Conservation (phyloP, 2,797 vertebrate species). For the Pseudocheirus occidentalis region DNA sequence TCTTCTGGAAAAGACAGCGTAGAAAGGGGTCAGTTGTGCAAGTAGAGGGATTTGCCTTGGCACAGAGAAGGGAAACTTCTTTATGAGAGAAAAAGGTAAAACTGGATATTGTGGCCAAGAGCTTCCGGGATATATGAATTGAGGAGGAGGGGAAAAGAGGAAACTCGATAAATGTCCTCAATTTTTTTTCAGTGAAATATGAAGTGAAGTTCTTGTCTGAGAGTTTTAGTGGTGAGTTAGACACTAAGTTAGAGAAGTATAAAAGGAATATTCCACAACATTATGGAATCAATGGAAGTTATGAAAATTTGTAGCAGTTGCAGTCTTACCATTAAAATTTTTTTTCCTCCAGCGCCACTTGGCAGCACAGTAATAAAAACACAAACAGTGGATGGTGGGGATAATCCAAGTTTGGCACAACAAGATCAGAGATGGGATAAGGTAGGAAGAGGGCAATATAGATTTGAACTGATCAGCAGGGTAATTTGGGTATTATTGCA, state of each 20-base stretch:
- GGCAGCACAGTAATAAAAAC: too few relatives aligned
- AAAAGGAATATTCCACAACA: background rate
- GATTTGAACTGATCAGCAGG: too few relatives aligned
- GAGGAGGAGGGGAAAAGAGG: background rate
- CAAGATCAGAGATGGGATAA: too few relatives aligned
- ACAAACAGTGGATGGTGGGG: too few relatives aligned
- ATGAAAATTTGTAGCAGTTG: background rate
- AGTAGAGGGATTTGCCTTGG: background rate
- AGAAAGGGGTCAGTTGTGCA: background rate
- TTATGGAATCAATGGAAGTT: background rate
- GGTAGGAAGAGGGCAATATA: too few relatives aligned
- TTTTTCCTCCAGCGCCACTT: too few relatives aligned
- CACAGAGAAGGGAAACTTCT: background rate
- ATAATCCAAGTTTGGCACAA: too few relatives aligned
- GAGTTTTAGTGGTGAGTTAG: background rate
- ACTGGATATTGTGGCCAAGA: background rate
- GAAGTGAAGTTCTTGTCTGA: background rate
- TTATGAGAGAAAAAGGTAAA: background rate
- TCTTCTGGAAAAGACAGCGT: background rate
- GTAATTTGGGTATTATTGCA: too few relatives aligned
- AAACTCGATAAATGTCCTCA: background rate
- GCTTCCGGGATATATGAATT: background rate
- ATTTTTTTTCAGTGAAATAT: background rate
- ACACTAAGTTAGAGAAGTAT: background rate
- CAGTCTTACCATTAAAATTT: too few relatives aligned